Conservation (phyloP, 2,888 invertebrate genomes). For the Hirtodrosophila cameraria region DNA sequence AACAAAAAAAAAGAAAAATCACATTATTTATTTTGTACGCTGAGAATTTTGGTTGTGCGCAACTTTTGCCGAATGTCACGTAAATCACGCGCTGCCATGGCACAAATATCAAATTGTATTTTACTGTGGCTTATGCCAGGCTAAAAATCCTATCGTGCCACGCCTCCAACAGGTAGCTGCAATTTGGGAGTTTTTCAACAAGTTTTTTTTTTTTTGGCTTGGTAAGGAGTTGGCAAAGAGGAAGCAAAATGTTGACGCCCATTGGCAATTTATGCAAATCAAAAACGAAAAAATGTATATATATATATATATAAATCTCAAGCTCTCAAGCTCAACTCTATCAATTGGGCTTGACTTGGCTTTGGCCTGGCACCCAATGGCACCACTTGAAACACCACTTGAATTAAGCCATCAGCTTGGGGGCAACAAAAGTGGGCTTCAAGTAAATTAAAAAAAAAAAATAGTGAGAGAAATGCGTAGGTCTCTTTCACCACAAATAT, state of each 20-base stretch:
- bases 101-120: conserved; percentile 16
- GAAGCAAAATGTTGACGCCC: conserved; percentile 51
- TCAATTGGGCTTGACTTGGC: conserved; percentile 16
- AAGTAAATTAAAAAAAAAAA: conserved; percentile 65
- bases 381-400: conserved; percentile 53
- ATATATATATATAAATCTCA: too few relatives aligned
- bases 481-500: conserved; percentile 39
- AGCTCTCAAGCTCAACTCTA: conserved; percentile 39
- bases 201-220: conserved; percentile 33
- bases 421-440: conserved; percentile 34
- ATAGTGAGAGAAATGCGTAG: conserved; percentile 41
- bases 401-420: conserved; percentile 56
- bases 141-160: conserved; percentile 38
- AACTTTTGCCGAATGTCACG: conserved; percentile 56
- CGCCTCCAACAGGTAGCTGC: conserved; percentile 64
- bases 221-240: not conserved
- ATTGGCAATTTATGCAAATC: conserved; percentile 74
- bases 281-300: conserved; percentile 51
- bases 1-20: conserved; percentile 13
- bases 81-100: conserved; percentile 48
- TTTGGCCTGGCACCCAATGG: conserved; percentile 49
- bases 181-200: conserved; percentile 61
- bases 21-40: conserved; percentile 13
- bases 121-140: conserved; percentile 1
- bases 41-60: conserved; percentile 12